These are phyloP conservation scores for Villa cingulata DNA, from an alignment of 2,888 invertebrate species.

Conservation along the genomic window DNA sequence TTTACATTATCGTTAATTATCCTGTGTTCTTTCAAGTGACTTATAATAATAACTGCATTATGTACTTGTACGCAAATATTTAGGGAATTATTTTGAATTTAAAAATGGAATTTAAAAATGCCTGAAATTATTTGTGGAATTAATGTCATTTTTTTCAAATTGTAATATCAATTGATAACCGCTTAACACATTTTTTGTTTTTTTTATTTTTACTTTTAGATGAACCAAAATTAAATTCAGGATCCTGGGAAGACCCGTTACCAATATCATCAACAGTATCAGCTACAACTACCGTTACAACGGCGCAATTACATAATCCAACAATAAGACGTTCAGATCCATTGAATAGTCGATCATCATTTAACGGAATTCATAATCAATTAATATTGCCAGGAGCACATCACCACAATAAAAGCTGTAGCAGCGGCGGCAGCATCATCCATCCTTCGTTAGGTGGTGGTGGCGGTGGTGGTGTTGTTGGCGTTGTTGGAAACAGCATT, in stretches of 20 bases:
- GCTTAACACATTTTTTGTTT: background rate
- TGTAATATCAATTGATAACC: no score
- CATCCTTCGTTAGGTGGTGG: slow-evolving; percentile 16
- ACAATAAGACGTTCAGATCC: slow-evolving; percentile 27
- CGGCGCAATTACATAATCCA: slow-evolving; percentile 28
- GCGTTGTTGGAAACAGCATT: slow-evolving; percentile 12
- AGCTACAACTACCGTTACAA: slow-evolving; percentile 26
- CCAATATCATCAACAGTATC: slow-evolving; percentile 16
- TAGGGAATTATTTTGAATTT: no score
- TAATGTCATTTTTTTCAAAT: no score
- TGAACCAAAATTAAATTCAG: slow-evolving; percentile 62
- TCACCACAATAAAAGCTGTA: slow-evolving; percentile 19
- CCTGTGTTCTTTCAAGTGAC: no score
- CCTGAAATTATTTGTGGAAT: no score
- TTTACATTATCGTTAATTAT: no score
- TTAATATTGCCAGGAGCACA: slow-evolving; percentile 21
- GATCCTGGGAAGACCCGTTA: slow-evolving; percentile 61
- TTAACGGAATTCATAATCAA: slow-evolving; percentile 20
- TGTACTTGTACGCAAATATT: no score
- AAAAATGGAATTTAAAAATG: no score
- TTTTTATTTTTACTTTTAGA: slow-evolving; percentile 39
- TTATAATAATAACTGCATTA: no score
- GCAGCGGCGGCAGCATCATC: slow-evolving; percentile 16
- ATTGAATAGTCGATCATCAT: slow-evolving; percentile 19
- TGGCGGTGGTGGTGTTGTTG: slow-evolving; percentile 11